Conservation (phyloP, 2,888 invertebrate genomes). For the Eupeodes luniger region DNA sequence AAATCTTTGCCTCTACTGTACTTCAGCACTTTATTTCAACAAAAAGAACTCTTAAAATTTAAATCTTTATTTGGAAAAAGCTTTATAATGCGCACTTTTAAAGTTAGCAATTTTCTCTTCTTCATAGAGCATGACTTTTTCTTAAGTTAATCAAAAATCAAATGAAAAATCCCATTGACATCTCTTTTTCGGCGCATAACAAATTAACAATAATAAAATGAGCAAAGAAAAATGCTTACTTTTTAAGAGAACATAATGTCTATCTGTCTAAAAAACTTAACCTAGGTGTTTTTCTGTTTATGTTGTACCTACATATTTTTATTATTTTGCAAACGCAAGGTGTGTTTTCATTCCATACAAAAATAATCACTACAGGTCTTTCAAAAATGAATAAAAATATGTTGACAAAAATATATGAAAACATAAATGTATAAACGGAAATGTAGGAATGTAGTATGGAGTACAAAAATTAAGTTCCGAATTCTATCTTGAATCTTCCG, state of each 20-base stretch:
- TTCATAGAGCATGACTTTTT: too few species aligned
- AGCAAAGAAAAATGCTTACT: background rate
- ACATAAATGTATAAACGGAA: background rate
- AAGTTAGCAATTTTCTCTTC: background rate
- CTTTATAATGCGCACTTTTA: too few species aligned
- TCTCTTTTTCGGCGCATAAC: background rate
- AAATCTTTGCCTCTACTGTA: too few species aligned
- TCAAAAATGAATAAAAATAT: too few species aligned
- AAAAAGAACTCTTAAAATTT: too few species aligned
- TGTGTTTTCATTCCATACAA: conserved; percentile 14
- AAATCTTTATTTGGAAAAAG: too few species aligned
- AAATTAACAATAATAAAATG: background rate
- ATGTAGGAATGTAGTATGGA: background rate
- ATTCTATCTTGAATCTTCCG: background rate
- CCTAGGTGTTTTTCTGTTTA: background rate
- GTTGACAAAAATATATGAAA: background rate
- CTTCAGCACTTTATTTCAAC: too few species aligned
- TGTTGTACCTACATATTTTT: background rate
- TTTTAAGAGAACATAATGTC: background rate
- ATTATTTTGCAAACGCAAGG: background rate
- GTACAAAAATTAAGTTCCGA: background rate
- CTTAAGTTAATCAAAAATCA: too few species aligned
- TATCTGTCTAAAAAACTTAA: background rate
- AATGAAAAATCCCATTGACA: too few species aligned
- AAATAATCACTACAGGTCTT: background rate